Conservation (phyloP, 2,888 invertebrate genomes). For the Ennomos quercinarius region DNA sequence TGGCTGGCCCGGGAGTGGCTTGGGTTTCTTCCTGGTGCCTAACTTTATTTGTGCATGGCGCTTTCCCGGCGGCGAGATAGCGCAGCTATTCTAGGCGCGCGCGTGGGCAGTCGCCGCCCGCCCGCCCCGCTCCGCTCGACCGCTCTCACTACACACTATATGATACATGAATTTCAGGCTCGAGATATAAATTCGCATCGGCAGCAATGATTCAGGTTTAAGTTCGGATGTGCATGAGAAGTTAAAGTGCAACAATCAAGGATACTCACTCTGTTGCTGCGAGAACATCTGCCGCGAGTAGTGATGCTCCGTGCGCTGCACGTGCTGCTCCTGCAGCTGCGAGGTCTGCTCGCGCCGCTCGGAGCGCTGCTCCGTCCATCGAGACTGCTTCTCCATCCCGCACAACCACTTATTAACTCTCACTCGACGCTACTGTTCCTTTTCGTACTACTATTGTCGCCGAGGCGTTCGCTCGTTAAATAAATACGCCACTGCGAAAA, state of each 20-base stretch:
- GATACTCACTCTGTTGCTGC: constrained; percentile 83
- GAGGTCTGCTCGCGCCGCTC: constrained; percentile 81
- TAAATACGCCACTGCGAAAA: constrained; percentile 80
- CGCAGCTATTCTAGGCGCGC: constrained; percentile 77
- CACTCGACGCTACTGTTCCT: constrained; percentile 80
- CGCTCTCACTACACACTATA: constrained; percentile 33
- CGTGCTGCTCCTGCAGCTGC: constrained; percentile 74
- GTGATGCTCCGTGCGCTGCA: constrained; percentile 89
- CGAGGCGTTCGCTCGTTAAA: constrained; percentile 71
- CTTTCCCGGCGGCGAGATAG: constrained; percentile 76
- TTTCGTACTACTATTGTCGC: constrained; percentile 64
- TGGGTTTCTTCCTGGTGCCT: constrained; percentile 71
- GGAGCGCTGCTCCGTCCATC: constrained; percentile 80
- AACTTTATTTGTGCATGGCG: constrained; percentile 82
- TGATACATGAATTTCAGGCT: constrained; percentile 51
- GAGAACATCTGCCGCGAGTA: constrained; percentile 91
- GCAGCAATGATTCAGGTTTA: constrained; percentile 41
- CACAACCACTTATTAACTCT: constrained; percentile 80
- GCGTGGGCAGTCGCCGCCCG: constrained; percentile 62
- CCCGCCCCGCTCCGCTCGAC: constrained; percentile 43
- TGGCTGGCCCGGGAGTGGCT: constrained; percentile 59
- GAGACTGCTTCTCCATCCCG: constrained; percentile 92
- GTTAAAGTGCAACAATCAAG: background rate
- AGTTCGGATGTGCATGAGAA: constrained; percentile 29
- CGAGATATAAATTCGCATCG: constrained; percentile 53